Conservation (phyloP, 1,140 invertebrate species). For the Drosophila repletoides region DNA sequence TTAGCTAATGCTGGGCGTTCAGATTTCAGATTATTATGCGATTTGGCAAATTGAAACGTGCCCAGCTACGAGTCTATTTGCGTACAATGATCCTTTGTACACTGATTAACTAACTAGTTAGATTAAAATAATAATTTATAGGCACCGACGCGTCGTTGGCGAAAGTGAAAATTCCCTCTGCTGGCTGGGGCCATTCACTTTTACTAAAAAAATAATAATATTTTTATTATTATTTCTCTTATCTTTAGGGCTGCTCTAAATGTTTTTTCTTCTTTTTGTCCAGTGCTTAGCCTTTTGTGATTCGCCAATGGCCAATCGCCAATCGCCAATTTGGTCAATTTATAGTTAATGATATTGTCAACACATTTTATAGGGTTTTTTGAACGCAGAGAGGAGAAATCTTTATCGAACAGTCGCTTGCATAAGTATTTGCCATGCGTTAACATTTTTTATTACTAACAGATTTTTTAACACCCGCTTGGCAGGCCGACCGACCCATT, state of each 20-base stretch:
- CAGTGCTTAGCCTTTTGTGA: constrained; percentile 13
- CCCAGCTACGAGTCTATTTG: constrained; percentile 16
- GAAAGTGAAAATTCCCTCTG: constrained; percentile 39
- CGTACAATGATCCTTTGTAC: constrained; percentile 31
- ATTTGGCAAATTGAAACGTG: constrained; percentile 38
- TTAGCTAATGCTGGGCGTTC: constrained; percentile 55
- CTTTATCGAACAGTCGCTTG: constrained; percentile 12
- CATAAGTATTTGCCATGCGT: constrained; percentile 18
- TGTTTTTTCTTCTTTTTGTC: background rate
- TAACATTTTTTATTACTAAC: constrained; percentile 8
- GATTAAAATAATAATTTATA: constrained; percentile 24
- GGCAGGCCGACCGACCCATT: background rate
- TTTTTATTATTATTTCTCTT: constrained; percentile 4
- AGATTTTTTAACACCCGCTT: constrained; percentile 3
- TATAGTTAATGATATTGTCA: constrained; percentile 29
- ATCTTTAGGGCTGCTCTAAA: constrained; percentile 5
- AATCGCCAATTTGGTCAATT: constrained; percentile 14
- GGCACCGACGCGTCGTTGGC: background rate
- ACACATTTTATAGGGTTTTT: constrained; percentile 22
- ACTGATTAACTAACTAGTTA: constrained; percentile 27
- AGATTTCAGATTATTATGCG: constrained; percentile 41
- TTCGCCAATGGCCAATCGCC: background rate
- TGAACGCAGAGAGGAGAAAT: constrained; percentile 27
- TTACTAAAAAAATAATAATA: constrained; percentile 4
- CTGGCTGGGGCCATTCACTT: constrained; percentile 39